Evolutionary conservation across 2,113 vertebrate species (phyloP), one percentile per base, ranked within the genome.

Genomic region (Nerophis ophidion): DNA sequence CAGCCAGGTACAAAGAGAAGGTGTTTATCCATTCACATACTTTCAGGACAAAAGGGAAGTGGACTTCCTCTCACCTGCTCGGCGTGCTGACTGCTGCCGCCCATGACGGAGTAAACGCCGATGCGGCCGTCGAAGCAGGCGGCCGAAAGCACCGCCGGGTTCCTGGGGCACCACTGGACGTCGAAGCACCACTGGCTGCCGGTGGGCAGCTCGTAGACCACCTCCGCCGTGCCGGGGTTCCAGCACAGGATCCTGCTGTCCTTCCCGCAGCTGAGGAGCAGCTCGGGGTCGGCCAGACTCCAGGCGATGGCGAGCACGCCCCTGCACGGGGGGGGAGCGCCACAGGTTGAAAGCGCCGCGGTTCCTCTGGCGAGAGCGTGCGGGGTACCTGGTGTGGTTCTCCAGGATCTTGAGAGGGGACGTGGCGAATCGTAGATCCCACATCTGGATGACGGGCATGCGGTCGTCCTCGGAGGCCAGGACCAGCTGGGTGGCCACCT

Each of bases 171-270:
- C 97, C 97, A 99, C 89, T 97, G 96, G 75, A 99, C 92, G 60
- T 99, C 97, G 48, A 98, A 99, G 81, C 97, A 99, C 97, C 97
- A 99, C 79, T 97, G 97, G 0, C 92, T 95, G 72, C 89, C 93
- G 0, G 89, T 95, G 19, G 96, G 95, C 66, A 98, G 74, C 83
- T 99, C 97, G 13, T 98, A 98, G 60, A 99, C 73, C 46, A 98
- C 90, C 91, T 99, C 97, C 54, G 89, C 93, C 0, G 95, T 96
- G 82, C 94, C 96, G 51, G 97, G 97, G 70, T 97, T 97, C 76
- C 94, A 98, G 79, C 97, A 99, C 55, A 99, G 92, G 70, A 99
- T 98, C 78, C 93, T 90, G 75, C 91, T 91, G 88, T 99, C 97
- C 73, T 99, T 99, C 59, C 94, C 97, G 68, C 94, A 97, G 81